phyloP scores from a whole-genome alignment of 2,113 vertebrate genomes.

The Felis catus region F.catus_Fca126_mat1.0 CM031413.1:49304501-49305000 shows the following conservation, averaged over 20 bases:
- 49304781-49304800: not conserved
- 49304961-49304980: not conserved
- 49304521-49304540: not conserved
- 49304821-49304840: not conserved
- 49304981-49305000: not conserved
- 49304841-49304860: not conserved
- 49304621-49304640: not conserved
- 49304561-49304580: not conserved
- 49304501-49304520: not conserved
- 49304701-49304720: not conserved
- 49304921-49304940: not conserved
- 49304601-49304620: not conserved
- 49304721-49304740: not conserved
- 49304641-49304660: not conserved
- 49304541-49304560: not conserved
- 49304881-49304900: not conserved
- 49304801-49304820: not conserved
- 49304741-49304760: not conserved
- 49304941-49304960: not conserved
- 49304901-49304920: too few species aligned
- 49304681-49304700: not conserved
- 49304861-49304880: not conserved
- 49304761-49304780: not conserved
- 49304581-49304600: not conserved
- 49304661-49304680: not conserved